Evolutionary conservation across 2,888 invertebrate species (phyloP).

Genomic region (Girardia tigrina): DNA sequence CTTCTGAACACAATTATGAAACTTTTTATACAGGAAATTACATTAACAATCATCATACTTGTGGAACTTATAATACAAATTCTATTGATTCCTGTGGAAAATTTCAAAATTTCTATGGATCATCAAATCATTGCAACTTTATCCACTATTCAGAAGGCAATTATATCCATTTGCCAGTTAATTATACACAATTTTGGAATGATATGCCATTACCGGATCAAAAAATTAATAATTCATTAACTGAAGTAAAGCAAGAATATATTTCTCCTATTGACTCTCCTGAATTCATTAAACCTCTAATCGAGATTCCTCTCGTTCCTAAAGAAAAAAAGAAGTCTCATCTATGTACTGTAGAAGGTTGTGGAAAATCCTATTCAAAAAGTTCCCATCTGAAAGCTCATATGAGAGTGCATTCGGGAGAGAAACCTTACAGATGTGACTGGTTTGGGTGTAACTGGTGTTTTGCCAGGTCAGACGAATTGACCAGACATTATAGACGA

Average conservation of each 20-base stretch:
- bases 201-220: not conserved
- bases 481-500: conserved; percentile 57
- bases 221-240: not conserved
- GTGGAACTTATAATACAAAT: not conserved
- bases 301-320: not conserved
- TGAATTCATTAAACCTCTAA: not conserved
- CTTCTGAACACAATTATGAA: not conserved
- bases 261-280: not conserved
- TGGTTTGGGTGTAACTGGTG: conserved; percentile 58
- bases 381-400: conserved; percentile 33
- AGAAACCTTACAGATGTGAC: conserved; percentile 58
- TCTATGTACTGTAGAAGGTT: not conserved
- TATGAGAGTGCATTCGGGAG: conserved; percentile 52
- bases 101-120: not conserved
- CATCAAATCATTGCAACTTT: not conserved
- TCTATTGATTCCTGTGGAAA: not conserved
- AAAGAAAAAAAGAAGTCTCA: conserved; percentile 20
- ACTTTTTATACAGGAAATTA: not conserved
- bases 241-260: not conserved
- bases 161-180: not conserved
- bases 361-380: conserved; percentile 31
- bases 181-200: not conserved
- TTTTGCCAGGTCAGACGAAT: conserved; percentile 58
- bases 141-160: not conserved
- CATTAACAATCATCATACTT: not conserved